phyloP scores from a whole-genome alignment of 1,140 invertebrate species.

The Drosophila baimaii region DNA sequence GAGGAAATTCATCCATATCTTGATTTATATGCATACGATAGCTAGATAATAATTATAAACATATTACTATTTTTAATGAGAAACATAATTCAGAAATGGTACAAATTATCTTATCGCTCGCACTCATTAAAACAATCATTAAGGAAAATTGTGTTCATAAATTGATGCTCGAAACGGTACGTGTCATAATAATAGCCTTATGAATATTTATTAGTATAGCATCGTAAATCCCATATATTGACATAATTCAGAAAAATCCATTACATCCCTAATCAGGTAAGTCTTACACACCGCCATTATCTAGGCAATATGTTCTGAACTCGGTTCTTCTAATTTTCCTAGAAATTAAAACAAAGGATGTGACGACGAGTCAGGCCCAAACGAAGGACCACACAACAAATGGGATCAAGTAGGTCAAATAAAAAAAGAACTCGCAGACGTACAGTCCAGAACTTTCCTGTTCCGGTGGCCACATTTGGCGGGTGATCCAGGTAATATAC shows the following conservation, averaged over 20 bases:
- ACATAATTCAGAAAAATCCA: neutral
- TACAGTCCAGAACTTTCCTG: constrained; percentile 49
- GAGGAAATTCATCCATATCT: too few species aligned
- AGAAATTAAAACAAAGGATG: constrained; percentile 43
- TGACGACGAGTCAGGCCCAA: constrained; percentile 5
- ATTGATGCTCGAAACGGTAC: neutral
- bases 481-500: constrained; percentile 41
- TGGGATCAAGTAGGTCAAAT: constrained; percentile 66
- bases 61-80: too few species aligned
- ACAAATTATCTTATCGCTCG: too few species aligned
- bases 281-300: constrained; percentile 2
- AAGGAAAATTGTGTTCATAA: neutral
- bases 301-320: neutral
- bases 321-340: constrained; percentile 32
- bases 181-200: neutral
- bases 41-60: too few species aligned
- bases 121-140: too few species aligned
- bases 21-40: too few species aligned
- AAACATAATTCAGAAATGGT: too few species aligned
- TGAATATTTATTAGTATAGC: constrained; percentile 8
- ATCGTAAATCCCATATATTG: constrained; percentile 1
- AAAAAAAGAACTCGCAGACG: constrained; percentile 27
- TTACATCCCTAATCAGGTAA: neutral
- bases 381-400: constrained; percentile 46
- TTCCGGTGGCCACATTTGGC: constrained; percentile 55